Conservation (phyloP, 2,888 invertebrate genomes). For the Agonopterix heracliana region DNA sequence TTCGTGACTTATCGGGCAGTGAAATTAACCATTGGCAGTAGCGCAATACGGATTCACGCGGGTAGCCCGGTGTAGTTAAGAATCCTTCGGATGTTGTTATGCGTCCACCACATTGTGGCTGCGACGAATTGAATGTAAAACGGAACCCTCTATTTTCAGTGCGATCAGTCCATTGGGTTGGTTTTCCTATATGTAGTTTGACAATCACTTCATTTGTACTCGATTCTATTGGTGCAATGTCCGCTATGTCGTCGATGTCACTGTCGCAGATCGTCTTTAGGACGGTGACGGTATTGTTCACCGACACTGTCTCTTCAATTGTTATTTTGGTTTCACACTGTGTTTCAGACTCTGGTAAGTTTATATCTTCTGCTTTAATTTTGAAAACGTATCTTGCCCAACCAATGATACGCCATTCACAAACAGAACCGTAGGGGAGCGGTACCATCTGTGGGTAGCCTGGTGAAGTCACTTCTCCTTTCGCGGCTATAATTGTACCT, state of each 20-base stretch:
- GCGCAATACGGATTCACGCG: conserved; percentile 40
- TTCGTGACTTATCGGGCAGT: conserved; percentile 48
- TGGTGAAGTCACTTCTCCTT: conserved; percentile 81
- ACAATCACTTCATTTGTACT: conserved; percentile 47
- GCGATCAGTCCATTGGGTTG: conserved; percentile 39
- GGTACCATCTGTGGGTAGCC: conserved; percentile 76
- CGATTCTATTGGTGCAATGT: conserved; percentile 33
- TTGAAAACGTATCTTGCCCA: conserved; percentile 30
- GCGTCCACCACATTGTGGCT: conserved; percentile 79
- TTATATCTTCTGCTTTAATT: conserved; percentile 37
- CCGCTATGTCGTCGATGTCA: conserved; percentile 15
- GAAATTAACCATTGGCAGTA: conserved; percentile 55
- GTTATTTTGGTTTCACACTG: conserved; percentile 50
- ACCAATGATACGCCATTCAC: conserved; percentile 83
- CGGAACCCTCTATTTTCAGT: conserved; percentile 72
- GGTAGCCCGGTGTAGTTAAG: conserved; percentile 85
- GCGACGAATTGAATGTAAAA: conserved; percentile 76
- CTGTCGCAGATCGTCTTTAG: conserved; percentile 43
- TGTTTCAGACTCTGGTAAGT: conserved; percentile 40
- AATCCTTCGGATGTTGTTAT: conserved; percentile 79
- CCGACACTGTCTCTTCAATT: conserved; percentile 43
- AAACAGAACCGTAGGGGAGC: conserved; percentile 77
- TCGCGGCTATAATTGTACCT: conserved; percentile 78
- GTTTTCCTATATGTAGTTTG: conserved; percentile 44
- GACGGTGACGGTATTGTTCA: conserved; percentile 35